A percentile compares a stretch with the other conserved stretches of the same genome.
phyloP scores from a whole-genome alignment of 2,797 vertebrate species.

The Micropoecilia bifurca region DNA sequence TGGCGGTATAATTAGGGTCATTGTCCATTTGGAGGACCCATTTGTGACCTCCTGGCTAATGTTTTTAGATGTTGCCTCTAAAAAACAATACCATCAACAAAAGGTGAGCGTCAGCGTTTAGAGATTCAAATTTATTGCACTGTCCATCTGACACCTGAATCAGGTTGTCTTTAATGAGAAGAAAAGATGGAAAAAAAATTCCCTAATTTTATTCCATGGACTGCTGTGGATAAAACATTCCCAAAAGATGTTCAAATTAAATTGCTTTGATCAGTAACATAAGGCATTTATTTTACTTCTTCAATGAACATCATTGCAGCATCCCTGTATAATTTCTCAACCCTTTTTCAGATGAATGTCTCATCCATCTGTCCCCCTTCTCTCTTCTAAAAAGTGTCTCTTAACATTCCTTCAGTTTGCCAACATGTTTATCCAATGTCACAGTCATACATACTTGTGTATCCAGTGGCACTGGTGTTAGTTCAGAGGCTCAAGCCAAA shows the following conservation, averaged over 20 bases:
- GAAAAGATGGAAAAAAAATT: neutral
- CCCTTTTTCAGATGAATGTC: neutral
- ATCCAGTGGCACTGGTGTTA: constrained; percentile 64
- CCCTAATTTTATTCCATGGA: neutral
- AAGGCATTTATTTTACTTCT: neutral
- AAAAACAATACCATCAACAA: constrained; percentile 32
- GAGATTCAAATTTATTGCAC: constrained; percentile 34
- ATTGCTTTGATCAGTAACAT: neutral
- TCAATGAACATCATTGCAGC: neutral
- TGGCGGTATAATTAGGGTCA: neutral
- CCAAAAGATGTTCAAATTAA: neutral
- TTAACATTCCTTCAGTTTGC: constrained; percentile 52
- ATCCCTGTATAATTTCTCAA: neutral
- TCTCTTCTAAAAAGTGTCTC: constrained; percentile 25
- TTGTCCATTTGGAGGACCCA: neutral
- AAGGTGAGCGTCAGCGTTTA: constrained; percentile 38
- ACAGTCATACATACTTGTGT: constrained; percentile 65
- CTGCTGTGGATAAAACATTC: neutral
- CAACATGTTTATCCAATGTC: constrained; percentile 70
- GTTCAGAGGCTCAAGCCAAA: constrained; percentile 63
- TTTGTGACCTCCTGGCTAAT: neutral
- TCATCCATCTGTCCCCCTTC: constrained; percentile 12
- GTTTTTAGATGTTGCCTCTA: neutral
- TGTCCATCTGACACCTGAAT: constrained; percentile 12
- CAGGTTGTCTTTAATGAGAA: neutral